A percentile compares a stretch with the other conserved stretches of the same genome.
Conservation (phyloP, 2,888 invertebrate genomes). For the Orthosia cruda region DNA sequence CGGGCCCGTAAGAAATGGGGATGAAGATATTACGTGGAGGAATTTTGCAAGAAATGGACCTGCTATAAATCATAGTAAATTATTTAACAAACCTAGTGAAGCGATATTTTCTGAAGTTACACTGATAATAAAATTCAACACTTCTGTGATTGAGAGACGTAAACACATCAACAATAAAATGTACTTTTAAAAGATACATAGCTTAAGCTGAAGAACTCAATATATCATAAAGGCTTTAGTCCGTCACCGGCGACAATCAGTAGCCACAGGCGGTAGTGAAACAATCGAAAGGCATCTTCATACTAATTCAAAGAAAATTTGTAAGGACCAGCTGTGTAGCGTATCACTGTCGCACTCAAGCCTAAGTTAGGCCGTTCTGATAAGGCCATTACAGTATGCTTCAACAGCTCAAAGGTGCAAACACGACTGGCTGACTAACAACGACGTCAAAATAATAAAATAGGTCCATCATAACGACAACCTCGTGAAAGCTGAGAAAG, state of each 20-base stretch:
- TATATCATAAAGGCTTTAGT: neutral
- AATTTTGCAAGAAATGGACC: slow-evolving; percentile 74
- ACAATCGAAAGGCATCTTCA: neutral
- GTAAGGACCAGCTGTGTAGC: neutral
- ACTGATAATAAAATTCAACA: slow-evolving; percentile 33
- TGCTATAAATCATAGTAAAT: slow-evolving; percentile 57
- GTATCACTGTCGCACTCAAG: neutral
- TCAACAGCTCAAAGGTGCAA: neutral
- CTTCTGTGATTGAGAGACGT: slow-evolving; percentile 25
- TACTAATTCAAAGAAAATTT: neutral
- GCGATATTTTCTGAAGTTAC: slow-evolving; percentile 49
- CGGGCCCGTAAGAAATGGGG: slow-evolving; percentile 81
- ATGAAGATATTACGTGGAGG: slow-evolving; percentile 86
- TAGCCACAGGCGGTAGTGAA: neutral
- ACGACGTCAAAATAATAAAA: neutral
- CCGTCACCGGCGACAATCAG: neutral
- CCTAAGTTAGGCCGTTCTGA: neutral
- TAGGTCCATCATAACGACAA: neutral
- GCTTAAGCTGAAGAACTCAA: neutral
- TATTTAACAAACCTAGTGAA: slow-evolving; percentile 49
- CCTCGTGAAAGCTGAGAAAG: neutral
- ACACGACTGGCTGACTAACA: neutral
- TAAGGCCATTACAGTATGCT: neutral
- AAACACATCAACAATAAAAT: slow-evolving; percentile 3
- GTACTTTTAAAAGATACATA: neutral